Percentiles rank a stretch among this genome's conserved stretches.
These are phyloP conservation scores for Megalonaias nervosa DNA, from an alignment of 1,140 invertebrate species.

Conservation along the genomic window DNA sequence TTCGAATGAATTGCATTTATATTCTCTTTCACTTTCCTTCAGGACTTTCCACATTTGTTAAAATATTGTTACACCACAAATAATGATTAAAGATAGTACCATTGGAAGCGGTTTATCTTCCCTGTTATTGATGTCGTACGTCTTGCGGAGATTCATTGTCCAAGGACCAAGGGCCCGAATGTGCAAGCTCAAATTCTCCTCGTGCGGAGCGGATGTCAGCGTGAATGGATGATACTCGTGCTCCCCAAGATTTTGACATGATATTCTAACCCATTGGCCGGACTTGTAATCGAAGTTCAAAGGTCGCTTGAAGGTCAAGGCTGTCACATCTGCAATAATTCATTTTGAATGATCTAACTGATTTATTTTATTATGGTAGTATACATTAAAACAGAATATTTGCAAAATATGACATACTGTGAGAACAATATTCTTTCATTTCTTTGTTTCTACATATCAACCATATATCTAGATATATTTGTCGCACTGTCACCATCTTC, in stretches of 20 bases:
- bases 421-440: too few species aligned
- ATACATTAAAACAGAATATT: too few species aligned
- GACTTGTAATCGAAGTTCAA: constrained; percentile 97
- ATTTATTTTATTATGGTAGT: too few species aligned
- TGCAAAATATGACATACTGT: too few species aligned
- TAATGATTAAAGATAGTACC: constrained; percentile 31
- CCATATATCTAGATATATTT: too few species aligned
- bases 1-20: too few species aligned
- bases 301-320: constrained; percentile 79
- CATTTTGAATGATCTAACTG: too few species aligned
- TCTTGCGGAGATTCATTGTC: constrained; percentile 75
- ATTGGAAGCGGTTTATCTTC: constrained; percentile 63
- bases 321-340: constrained; percentile 72
- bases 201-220: constrained; percentile 97
- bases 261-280: constrained; percentile 88
- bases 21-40: too few species aligned
- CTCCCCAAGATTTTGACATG: constrained; percentile 91
- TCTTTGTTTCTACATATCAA: too few species aligned
- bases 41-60: too few species aligned
- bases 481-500: too few species aligned
- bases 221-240: constrained; percentile 99
- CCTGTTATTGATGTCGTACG: constrained; percentile 72
- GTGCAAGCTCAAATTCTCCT: constrained; percentile 97
- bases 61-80: too few species aligned
- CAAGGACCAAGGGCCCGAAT: constrained; percentile 94